phyloP scores from a whole-genome alignment of 2,888 invertebrate species.

The Lasioglossum pauxillum region DNA sequence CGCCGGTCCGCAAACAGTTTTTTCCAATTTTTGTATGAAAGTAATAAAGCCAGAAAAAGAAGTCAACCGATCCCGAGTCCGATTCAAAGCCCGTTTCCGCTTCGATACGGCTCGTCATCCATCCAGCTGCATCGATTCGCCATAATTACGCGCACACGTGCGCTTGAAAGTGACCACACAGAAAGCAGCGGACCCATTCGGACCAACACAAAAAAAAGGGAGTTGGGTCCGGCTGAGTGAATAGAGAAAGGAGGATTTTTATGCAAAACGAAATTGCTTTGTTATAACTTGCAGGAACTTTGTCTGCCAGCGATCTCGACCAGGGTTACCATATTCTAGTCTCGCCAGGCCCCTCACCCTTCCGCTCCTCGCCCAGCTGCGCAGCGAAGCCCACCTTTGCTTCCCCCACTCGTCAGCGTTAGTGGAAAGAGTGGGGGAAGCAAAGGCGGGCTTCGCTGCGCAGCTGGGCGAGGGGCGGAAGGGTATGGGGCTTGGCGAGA shows the following conservation, averaged over 20 bases:
- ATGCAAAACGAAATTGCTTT: background rate
- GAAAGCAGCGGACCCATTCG: background rate
- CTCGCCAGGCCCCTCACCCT: no score
- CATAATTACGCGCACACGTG: constrained; percentile 13
- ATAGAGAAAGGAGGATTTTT: background rate
- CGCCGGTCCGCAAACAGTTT: constrained; percentile 53
- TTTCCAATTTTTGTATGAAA: constrained; percentile 66
- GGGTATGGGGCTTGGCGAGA: no score
- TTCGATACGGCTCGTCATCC: constrained; percentile 59
- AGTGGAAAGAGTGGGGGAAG: no score
- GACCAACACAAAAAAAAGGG: background rate
- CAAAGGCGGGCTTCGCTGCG: no score
- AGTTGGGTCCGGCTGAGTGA: background rate
- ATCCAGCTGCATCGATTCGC: constrained; percentile 61
- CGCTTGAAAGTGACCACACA: background rate
- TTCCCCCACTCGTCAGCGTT: no score
- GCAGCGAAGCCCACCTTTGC: no score
- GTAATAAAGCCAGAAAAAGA: constrained; percentile 41
- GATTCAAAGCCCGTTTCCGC: constrained; percentile 4
- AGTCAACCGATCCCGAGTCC: background rate
- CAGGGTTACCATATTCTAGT: no score
- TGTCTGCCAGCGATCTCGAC: no score
- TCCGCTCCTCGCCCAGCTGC: no score
- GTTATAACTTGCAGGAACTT: background rate
- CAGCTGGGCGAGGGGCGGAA: no score